Base-by-base conservation (phyloP, 2,797 vertebrate genomes). In the Gymnoscopelus braueri region DNA sequence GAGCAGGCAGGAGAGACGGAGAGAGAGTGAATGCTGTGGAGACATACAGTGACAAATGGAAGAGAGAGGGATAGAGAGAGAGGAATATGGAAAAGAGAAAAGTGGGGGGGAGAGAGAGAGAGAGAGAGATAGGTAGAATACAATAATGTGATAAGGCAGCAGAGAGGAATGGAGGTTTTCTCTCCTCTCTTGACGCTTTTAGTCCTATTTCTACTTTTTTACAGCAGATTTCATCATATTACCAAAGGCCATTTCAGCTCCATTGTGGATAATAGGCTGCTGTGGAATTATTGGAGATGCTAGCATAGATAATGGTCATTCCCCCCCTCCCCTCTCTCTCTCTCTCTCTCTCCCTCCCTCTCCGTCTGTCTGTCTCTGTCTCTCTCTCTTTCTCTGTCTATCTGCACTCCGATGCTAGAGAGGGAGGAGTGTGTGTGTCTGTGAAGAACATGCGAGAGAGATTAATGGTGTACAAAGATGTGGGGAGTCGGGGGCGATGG, bases 181-280 rank as follows among this genome's bases (percentile, higher is more conserved):
- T 90, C 88, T 86, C 87, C 88, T 89, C 88, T 88, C 88, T 39
- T 76, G 80, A 87, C 72, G 88, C 91, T 92, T 90, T 91, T 88
- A 91, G 89, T 85, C 79, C 83, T 82, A 89, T 91, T 91, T 91
- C 88, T 88, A 88, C 88, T 90, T 90, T 74, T 91, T 91, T 87
- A 90, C 87, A 72, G 87, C 87, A 90, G 88, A 91, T 92, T 92
- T 91, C 90, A 92, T 92, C 91, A 92, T 92, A 90, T 90, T 90
- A 91, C 90, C 86, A 81, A 91, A 85, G 88, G 87, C 89, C 88
- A 91, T 91, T 91, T 91, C 82, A 84, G 85, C 84, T 91, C 87
- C 84, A 86, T 89, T 87, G 88, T 89, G 84, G 87, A 84, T 90
- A 91, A 92, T 92, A 83, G 84, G 86, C 82, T 89, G 85, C 87